Percentiles rank a stretch among this genome's conserved stretches.
Evolutionary conservation across 2,888 invertebrate genomes (phyloP).

Genomic region (Eupithecia subumbrata): DNA sequence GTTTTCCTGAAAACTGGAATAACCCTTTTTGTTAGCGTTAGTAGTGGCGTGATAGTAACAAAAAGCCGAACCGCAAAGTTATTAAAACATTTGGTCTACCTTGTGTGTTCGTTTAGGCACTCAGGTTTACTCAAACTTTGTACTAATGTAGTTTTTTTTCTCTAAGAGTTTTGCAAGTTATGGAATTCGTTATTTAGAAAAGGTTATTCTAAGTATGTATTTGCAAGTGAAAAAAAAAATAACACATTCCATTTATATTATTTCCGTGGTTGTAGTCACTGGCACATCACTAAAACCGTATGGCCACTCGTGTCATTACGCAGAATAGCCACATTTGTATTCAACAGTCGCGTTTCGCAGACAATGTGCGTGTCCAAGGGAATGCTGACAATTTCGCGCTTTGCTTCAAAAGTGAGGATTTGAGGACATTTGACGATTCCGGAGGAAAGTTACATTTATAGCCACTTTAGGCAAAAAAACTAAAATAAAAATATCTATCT

Average conservation of each 20-base stretch:
- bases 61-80: neutral
- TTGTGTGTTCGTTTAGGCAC: neutral
- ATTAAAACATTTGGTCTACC: neutral
- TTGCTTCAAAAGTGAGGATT: constrained; percentile 14
- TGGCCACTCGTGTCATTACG: constrained; percentile 47
- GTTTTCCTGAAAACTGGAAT: too few relatives aligned
- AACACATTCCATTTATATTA: neutral
- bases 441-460: neutral
- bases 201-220: neutral
- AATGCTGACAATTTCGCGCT: constrained; percentile 36
- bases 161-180: too few relatives aligned
- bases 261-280: neutral
- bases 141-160: too few relatives aligned
- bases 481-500: too few relatives aligned
- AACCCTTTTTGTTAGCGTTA: neutral
- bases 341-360: constrained; percentile 47
- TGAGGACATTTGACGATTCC: constrained; percentile 14
- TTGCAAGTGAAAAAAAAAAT: neutral
- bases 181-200: neutral
- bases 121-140: neutral
- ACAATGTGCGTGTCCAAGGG: constrained; percentile 46
- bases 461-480: neutral
- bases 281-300: constrained; percentile 25
- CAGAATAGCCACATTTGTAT: constrained; percentile 57
- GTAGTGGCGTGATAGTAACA: neutral